Base-by-base conservation (phyloP, 2,113 vertebrate genomes). In the Rhombomys opimus region DNA sequence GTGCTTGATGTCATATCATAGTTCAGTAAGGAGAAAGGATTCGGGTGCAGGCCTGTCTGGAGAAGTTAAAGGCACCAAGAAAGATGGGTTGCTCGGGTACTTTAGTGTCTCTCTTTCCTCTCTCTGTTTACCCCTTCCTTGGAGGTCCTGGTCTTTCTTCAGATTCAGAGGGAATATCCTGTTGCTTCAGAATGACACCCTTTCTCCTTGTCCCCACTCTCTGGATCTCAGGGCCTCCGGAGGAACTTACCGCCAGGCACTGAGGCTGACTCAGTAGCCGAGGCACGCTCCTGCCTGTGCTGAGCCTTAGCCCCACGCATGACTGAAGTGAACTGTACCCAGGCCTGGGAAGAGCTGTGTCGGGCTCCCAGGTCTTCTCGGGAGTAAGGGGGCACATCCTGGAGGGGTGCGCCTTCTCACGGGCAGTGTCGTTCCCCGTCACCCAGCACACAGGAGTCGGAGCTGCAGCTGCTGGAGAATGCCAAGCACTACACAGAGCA, bases 401-500 rank as follows among this genome's bases (percentile, higher is more conserved):
- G 38, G 80, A 94, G 20, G 18, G 23, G 14, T 12, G 11, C 25
- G 12, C 17, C n/a, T 38, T 38, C 35, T 94, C 93, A 52, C 30
- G 73, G 18, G 13, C 11, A 35, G 63, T 92, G 65, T 95, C 68
- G 75, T 85, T 93, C 97, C 57, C 87, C 0, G 95, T 95, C 78
- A 50, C 91, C 32, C 90, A 99, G 99, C 87, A 98, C 98, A 30
- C 99, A 99, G 94, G 98, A 99, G 93, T 99, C 99, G 13, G 99
- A 99, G 98, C 94, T 99, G 65, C 98, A 98, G 27, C 98, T 99
- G 96, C 96, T 99, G 59, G 98, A 98, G 97, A 98, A 99, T 91
- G 99, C 98, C n/a, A 99, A 99, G 93, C 92, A 57, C 25, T 98
- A 98, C 84, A 98, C 98, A 0, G 97, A 97, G 41, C 98, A 99